Conservation (phyloP, 2,888 invertebrate species). For the Sepioteuthis lessoniana region DNA sequence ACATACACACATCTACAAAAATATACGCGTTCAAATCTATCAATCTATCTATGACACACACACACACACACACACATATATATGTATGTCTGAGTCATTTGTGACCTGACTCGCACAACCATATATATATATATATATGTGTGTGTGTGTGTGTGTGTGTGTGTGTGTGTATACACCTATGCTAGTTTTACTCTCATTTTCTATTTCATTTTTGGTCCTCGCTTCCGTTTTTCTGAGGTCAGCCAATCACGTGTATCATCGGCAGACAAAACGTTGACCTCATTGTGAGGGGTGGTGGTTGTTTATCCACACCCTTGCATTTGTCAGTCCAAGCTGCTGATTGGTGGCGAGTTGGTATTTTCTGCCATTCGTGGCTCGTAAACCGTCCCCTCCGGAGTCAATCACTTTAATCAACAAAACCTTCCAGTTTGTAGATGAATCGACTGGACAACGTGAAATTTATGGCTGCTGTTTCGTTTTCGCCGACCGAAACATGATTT, state of each 20-base stretch:
- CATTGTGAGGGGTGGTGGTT: too few relatives aligned
- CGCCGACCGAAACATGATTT: neutral
- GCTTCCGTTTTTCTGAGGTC: neutral
- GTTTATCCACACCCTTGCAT: neutral
- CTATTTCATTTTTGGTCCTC: too few relatives aligned
- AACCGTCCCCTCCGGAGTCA: neutral
- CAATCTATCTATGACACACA: too few relatives aligned
- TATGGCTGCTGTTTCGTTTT: neutral
- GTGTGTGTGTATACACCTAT: neutral
- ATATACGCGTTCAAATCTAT: neutral
- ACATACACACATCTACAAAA: neutral
- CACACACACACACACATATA: neutral
- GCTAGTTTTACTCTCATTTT: neutral
- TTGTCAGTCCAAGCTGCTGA: neutral
- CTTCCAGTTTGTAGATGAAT: neutral
- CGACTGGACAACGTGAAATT: neutral
- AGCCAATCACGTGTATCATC: conserved; percentile 16
- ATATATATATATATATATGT: neutral
- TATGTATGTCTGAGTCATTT: neutral
- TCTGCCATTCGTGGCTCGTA: neutral
- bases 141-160: neutral
- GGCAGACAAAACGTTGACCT: neutral
- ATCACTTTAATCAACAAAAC: neutral
- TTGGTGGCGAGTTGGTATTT: neutral
- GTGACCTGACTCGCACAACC: neutral